Conservation (phyloP, 2,113 vertebrate genomes). For the Psophia crepitans region DNA sequence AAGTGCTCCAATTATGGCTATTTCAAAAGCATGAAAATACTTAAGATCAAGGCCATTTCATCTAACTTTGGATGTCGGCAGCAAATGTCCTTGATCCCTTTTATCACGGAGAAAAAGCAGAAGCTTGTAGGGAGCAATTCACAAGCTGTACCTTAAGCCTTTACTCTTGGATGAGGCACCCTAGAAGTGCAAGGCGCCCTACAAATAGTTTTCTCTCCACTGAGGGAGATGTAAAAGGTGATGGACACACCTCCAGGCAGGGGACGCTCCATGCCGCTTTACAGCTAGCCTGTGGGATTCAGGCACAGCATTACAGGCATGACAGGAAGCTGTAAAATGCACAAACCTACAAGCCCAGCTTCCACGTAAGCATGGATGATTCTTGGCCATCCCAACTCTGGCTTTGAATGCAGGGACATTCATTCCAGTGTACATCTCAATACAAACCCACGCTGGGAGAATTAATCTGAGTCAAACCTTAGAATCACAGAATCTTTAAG, state of each 20-base stretch:
- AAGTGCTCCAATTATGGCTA: not conserved
- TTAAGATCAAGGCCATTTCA: not conserved
- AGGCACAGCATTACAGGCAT: not conserved
- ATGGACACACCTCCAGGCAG: not conserved
- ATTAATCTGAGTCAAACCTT: not conserved
- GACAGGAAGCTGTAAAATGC: not conserved
- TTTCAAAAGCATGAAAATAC: not conserved
- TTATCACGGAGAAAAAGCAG: not conserved
- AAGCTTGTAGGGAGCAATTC: not conserved
- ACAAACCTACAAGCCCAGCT: not conserved
- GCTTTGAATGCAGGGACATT: not conserved
- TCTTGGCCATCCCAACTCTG: not conserved
- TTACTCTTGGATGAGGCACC: not conserved
- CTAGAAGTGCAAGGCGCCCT: not conserved
- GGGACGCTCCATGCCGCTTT: not conserved
- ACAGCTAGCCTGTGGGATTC: not conserved
- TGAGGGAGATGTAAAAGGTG: not conserved
- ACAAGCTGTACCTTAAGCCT: not conserved
- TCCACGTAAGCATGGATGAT: not conserved
- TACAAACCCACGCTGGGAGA: not conserved
- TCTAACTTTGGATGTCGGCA: not conserved
- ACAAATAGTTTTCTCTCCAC: not conserved
- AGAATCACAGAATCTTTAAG: too few species aligned
- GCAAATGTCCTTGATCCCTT: not conserved
- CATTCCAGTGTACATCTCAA: not conserved